Percentiles rank a stretch among this genome's conserved stretches.
phyloP scores from a whole-genome alignment of 2,888 invertebrate genomes.

The Drosophila mulleri region DNA sequence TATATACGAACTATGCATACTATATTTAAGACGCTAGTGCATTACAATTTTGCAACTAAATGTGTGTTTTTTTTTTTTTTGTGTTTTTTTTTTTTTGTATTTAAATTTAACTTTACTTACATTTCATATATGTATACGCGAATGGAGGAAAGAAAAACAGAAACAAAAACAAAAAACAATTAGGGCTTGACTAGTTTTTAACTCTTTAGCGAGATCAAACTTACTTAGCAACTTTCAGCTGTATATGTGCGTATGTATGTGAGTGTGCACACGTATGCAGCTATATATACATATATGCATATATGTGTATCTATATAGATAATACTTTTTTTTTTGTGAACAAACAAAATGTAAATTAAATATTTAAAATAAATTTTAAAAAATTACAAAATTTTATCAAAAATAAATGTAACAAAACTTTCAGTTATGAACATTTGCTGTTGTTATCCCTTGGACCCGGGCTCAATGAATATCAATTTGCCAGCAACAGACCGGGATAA shows the following conservation, averaged over 20 bases:
- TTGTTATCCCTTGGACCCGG: neutral
- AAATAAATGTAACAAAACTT: conserved; percentile 74
- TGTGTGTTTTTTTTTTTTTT: conserved; percentile 27
- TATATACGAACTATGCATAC: conserved; percentile 23
- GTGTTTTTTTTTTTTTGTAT: conserved; percentile 58
- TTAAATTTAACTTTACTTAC: conserved; percentile 49
- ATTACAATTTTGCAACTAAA: conserved; percentile 48
- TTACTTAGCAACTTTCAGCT: conserved; percentile 13
- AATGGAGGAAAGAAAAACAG: conserved; percentile 16
- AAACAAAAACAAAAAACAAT: conserved; percentile 1
- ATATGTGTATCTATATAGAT: conserved; percentile 7
- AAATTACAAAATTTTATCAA: conserved; percentile 70
- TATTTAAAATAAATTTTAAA: conserved; percentile 64
- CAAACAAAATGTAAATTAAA: conserved; percentile 65
- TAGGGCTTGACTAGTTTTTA: conserved; percentile 47
- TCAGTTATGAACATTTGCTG: conserved; percentile 13
- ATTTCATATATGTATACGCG: conserved; percentile 44
- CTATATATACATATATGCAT: neutral
- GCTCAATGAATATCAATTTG: conserved; percentile 75
- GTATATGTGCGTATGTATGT: neutral
- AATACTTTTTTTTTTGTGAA: conserved; percentile 56
- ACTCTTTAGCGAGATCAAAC: conserved; percentile 4
- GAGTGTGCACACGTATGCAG: neutral
- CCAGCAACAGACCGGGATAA: conserved; percentile 31
- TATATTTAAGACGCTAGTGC: conserved; percentile 48